Base-by-base conservation (phyloP, 2,113 vertebrate species). In the Machaerirhynchus nigripectus region DNA sequence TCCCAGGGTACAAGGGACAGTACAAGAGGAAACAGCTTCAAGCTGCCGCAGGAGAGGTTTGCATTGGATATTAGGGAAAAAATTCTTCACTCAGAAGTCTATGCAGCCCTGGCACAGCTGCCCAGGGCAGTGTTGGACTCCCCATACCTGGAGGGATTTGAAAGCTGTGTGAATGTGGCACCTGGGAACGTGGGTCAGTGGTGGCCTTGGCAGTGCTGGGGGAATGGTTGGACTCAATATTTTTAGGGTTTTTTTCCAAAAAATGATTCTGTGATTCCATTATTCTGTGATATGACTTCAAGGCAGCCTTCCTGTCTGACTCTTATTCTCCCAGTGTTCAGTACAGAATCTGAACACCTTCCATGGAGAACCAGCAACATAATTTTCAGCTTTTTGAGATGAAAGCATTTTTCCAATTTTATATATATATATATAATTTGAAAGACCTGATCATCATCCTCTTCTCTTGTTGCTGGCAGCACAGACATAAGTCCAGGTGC, bases 1-100 rank as follows among this genome's bases (percentile, higher is more conserved):
- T 60, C 8, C 5, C 46, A 27, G n/a, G 13, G 13, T 21, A 40
- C 15, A 63, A 60, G 10, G 24, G 21, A 27, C 4, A 40, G 35
- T 2, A 60, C 2, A 5, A 76, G 39, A 19, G 39, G 24, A 3
- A 35, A 55, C 2, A 3, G 12, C 9, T 21, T 76, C 14, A 47
- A 15, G 14, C 1, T 55, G 8, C 3, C 2, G 8, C 40, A 35
- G 26, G 15, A 0, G 1, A 76, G 7, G 10, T 31, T 42, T 40
- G 11, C 3, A 31, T 9, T 33, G 8, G 7, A 10, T n/a, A 1
- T 39, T 28, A 21, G 2, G 15, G 47, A 67, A 61, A 44, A 60
- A 55, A 6, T 6, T 27, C 8, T 55, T 42, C 15, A 27, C 2
- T 2, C 4, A 23, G 68, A 60, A 5, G 3, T 3, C 1, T 76